Base-by-base conservation (phyloP, 2,113 vertebrate genomes). In the Acrocephalus arundinaceus region DNA sequence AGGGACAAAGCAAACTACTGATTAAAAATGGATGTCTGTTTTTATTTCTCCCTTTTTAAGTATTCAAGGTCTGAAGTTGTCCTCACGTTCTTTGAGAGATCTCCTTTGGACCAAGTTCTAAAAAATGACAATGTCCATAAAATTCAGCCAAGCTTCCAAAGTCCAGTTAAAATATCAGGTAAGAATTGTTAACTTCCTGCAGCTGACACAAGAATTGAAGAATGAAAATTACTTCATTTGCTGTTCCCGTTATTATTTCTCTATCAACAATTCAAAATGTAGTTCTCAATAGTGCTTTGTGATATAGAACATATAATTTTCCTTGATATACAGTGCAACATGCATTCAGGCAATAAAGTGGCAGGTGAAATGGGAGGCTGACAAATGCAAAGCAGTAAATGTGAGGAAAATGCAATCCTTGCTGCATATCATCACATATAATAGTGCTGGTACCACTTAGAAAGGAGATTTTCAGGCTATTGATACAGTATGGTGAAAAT, bases 61-160 rank as follows among this genome's bases (percentile, higher is more conserved):
- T 99, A 98, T 97, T 99, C 99, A 82, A 99, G 99, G 95, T 99
- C 99, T 75, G 99, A 99, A 97, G 99, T 99, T 4, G 99, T 99
- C 93, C 98, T 99, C 97, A 99, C 99, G 0, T 99, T 99, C 97
- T 99, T 99, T 46, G 99, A 99, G 97, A 98, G 99, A 72, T 99
- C 99, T 3, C 98, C 99, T 15, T 97, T 99, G 96, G 99, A 99
- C 93, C 99, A 99, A 97, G 98, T 99, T 94, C 97, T 99, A 72
- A 99, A 98, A 97, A 99, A 99, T 41, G 99, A 99, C 97, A 99
- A 98, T 19, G 98, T 99, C 57, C 99, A 99, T 97, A 98, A 99
- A 94, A 99, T 99, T 96, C 99, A 99, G 84, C 99, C 99, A 58
- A 99, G 98, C 96, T 99, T 99, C 96, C 98, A 99, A 95, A 99